Conservation (phyloP, 2,888 invertebrate genomes). For the Platerodrilus igneus region DNA sequence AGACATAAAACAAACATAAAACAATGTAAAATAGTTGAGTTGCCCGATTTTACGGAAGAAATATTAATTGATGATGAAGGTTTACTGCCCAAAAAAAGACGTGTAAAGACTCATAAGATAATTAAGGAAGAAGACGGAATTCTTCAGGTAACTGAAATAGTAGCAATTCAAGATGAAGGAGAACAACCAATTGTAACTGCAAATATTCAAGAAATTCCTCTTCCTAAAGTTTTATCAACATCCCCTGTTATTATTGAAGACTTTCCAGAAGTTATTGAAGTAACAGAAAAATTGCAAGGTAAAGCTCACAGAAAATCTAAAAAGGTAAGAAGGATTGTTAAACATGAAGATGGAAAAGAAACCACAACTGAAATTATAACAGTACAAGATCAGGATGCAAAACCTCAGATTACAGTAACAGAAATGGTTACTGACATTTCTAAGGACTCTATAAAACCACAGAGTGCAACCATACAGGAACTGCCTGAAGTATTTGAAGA, state of each 20-base stretch:
- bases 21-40: slow-evolving; percentile 7
- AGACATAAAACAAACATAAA: neutral
- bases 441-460: slow-evolving; percentile 14
- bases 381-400: slow-evolving; percentile 24
- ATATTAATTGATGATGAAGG: slow-evolving; percentile 15
- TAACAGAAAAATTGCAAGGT: slow-evolving; percentile 33
- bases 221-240: slow-evolving; percentile 27
- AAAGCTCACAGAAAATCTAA: slow-evolving; percentile 34
- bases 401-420: slow-evolving; percentile 19
- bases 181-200: slow-evolving; percentile 6
- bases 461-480: slow-evolving; percentile 29
- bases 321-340: slow-evolving; percentile 30
- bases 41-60: slow-evolving; percentile 7
- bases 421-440: too few relatives aligned
- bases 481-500: slow-evolving; percentile 36
- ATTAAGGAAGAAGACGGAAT: slow-evolving; percentile 21
- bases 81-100: slow-evolving; percentile 6
- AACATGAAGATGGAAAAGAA: slow-evolving; percentile 33
- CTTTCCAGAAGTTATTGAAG: slow-evolving; percentile 22
- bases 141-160: slow-evolving; percentile 28
- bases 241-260: slow-evolving; percentile 7
- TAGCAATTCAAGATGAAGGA: slow-evolving; percentile 17
- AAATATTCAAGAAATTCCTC: slow-evolving; percentile 31
- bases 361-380: slow-evolving; percentile 25
- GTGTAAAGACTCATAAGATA: slow-evolving; percentile 1